phyloP scores from a whole-genome alignment of 2,113 vertebrate species.

The Strix aluco region DNA sequence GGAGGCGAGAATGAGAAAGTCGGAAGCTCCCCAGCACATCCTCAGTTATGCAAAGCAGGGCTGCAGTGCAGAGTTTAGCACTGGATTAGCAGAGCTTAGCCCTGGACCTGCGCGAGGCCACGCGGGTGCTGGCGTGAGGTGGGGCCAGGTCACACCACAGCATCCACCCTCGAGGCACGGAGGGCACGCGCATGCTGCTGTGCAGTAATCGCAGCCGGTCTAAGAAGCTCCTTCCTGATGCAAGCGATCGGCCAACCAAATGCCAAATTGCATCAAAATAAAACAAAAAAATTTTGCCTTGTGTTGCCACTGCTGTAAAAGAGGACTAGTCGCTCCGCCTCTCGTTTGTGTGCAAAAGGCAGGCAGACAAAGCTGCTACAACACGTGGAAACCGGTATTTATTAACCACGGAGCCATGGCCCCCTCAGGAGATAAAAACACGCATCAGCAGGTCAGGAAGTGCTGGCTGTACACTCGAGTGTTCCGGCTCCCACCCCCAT shows the following conservation, averaged over 20 bases:
- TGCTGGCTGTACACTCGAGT: accelerated
- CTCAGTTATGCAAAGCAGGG: neutral
- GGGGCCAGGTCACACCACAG: no score
- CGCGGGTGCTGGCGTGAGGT: accelerated
- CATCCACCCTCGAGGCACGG: neutral
- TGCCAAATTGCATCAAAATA: neutral
- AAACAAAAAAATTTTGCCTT: neutral
- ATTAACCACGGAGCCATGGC: neutral
- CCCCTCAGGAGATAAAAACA: neutral
- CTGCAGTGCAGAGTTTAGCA: no score
- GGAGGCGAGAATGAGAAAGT: neutral
- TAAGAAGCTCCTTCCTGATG: neutral
- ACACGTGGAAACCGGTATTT: neutral
- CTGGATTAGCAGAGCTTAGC: neutral
- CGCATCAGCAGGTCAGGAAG: neutral
- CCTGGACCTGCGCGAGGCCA: accelerated
- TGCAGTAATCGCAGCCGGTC: accelerated
- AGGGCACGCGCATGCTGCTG: accelerated
- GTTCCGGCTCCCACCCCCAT: neutral
- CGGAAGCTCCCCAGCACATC: neutral
- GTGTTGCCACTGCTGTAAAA: neutral
- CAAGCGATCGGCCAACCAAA: neutral
- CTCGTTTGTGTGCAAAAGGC: no score
- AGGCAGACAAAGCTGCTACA: neutral
- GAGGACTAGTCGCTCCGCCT: accelerated